Evolutionary conservation across 2,113 vertebrate genomes (phyloP), one percentile per base, ranked within the genome.

Genomic region (Lichenostomus cassidix): DNA sequence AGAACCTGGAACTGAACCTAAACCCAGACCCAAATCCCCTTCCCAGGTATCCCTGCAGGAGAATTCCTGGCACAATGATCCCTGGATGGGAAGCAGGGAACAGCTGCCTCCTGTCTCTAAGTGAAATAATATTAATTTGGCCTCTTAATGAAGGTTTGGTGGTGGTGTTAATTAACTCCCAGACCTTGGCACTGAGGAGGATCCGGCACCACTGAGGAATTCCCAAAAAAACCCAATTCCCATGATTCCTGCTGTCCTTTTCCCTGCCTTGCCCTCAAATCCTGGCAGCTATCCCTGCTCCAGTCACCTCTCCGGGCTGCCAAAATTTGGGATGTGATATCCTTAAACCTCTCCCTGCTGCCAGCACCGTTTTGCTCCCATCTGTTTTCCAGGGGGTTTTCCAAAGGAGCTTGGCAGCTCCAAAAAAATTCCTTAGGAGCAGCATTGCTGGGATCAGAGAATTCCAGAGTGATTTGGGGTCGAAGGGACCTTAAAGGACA

Each of bases 371-470:
- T 84, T 35, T 84, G 59, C 58, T 94, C 74, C 90, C 92, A 81
- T 87, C 87, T 84, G 74, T 68, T 92, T 73, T 41, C 24, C 44
- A 8, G 50, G 19, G 35, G 58, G n/a, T n/a, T 20, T 94, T 90
- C 89, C 7, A 4, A 33, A 71, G 67, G 52, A 65, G 19, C 41
- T 49, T 18, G 67, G 71, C 94, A 83, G 73, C 62, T 2, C 35
- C 62, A 2, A 64, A 8, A 8, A 13, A 8, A 0, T 29, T 5
- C 44, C 37, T 2, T 15, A 0, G 5, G 76, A 0, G 23, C 24
- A 39, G 39, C 39, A 39, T 39, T 27, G 4, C 1, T 5, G 37
- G 49, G 55, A 47, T 29, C 24, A 0, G 12, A 9, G 73, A 78
- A 78, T 78, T 39, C 56, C 44, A 7, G 75, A 29, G 42, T 2